These are phyloP conservation scores for Diorhabda sublineata DNA, from an alignment of 1,140 invertebrate species.

Conservation along the genomic window DNA sequence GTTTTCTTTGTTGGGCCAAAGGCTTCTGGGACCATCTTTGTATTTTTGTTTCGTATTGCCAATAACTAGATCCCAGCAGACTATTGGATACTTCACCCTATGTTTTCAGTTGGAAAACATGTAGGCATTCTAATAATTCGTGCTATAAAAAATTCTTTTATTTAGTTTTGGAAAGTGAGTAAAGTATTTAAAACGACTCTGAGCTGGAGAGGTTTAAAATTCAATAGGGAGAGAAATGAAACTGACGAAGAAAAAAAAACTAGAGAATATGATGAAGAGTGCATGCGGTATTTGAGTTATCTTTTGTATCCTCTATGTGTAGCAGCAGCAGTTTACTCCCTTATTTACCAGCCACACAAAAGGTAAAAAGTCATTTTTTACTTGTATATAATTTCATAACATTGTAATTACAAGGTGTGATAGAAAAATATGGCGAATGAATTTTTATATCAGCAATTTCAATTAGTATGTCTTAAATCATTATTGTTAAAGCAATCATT, in stretches of 20 bases:
- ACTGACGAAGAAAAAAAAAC: slow-evolving; percentile 73
- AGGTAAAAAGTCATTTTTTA: slow-evolving; percentile 54
- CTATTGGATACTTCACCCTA: no score
- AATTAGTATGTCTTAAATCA: no score
- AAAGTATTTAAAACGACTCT: slow-evolving; percentile 78
- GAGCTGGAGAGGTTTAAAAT: slow-evolving; percentile 46
- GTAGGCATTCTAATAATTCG: background rate
- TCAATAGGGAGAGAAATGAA: slow-evolving; percentile 43
- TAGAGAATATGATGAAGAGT: slow-evolving; percentile 80
- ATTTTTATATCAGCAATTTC: no score
- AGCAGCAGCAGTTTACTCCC: slow-evolving; percentile 84
- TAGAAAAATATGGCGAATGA: no score
- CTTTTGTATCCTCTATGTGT: slow-evolving; percentile 87
- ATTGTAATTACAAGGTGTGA: no score
- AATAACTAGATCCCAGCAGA: no score
- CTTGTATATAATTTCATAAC: no score
- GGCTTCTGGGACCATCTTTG: no score
- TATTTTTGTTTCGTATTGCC: no score
- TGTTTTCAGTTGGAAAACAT: no score
- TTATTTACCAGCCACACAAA: slow-evolving; percentile 88
- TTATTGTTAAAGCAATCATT: no score
- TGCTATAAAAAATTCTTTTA: background rate
- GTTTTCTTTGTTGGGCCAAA: no score
- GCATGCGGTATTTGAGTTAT: slow-evolving; percentile 87
- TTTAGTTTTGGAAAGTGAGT: slow-evolving; percentile 88